Conservation (phyloP, 2,113 vertebrate species). For the Scomber scombrus region DNA sequence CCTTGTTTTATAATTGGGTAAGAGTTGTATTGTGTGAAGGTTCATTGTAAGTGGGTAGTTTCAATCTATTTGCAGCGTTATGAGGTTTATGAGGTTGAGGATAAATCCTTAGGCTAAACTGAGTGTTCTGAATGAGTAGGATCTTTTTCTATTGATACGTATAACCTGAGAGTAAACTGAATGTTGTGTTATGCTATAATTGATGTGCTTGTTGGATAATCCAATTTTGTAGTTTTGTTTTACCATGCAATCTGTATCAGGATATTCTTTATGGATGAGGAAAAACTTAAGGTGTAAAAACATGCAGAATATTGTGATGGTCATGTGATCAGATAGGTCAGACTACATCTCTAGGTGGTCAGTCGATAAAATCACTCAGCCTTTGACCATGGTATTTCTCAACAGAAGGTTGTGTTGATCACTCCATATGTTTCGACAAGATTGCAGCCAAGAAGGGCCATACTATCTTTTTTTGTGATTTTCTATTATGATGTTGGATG, state of each 20-base stretch:
- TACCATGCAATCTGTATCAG: too few species aligned
- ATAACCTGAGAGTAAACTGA: too few species aligned
- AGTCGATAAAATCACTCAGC: not conserved
- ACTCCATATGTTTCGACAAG: not conserved
- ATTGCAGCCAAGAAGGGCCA: too few species aligned
- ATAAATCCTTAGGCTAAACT: too few species aligned
- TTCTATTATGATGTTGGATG: too few species aligned
- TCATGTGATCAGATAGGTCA: not conserved
- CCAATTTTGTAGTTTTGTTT: too few species aligned
- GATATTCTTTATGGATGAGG: not conserved
- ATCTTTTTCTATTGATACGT: too few species aligned
- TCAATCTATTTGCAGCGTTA: not conserved
- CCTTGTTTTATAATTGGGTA: not conserved
- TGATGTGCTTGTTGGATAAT: too few species aligned
- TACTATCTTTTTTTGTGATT: too few species aligned
- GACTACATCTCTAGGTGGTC: not conserved
- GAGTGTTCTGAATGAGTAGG: too few species aligned
- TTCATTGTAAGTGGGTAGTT: not conserved
- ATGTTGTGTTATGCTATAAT: too few species aligned
- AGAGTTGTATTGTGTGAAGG: not conserved
- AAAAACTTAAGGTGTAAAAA: not conserved
- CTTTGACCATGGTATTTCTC: not conserved
- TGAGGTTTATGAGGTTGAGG: not conserved
- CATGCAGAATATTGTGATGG: too few species aligned
- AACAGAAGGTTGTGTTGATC: not conserved